These are phyloP conservation scores for Lepus timidus DNA, from an alignment of 2,113 vertebrate species.

Conservation along the genomic window DNA sequence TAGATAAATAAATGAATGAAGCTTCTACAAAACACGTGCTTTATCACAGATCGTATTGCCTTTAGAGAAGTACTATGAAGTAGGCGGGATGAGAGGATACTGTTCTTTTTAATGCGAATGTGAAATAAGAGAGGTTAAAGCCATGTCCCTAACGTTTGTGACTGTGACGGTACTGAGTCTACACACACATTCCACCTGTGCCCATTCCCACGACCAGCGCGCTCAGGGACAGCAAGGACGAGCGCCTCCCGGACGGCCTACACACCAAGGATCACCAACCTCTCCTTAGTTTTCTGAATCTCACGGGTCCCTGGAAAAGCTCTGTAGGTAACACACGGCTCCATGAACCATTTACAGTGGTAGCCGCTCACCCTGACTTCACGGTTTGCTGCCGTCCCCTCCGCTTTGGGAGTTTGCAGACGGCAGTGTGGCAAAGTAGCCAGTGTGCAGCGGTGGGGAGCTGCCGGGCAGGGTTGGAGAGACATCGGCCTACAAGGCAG, in stretches of 20 bases:
- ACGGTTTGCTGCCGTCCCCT: neutral
- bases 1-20: too few species aligned
- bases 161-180: neutral
- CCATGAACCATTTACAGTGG: neutral
- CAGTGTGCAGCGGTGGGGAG: neutral
- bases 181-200: neutral
- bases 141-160: neutral
- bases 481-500: neutral
- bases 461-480: neutral
- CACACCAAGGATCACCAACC: neutral
- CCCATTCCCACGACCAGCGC: neutral
- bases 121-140: slow-evolving; percentile 24
- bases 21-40: neutral
- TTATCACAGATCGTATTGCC: neutral
- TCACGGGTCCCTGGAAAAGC: neutral
- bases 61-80: neutral
- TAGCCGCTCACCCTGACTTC: slow-evolving; percentile 36
- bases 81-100: neutral
- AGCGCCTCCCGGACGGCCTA: neutral
- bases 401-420: too few species aligned
- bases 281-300: slow-evolving; percentile 34
- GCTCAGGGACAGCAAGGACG: neutral
- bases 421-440: neutral
- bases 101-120: slow-evolving; percentile 15
- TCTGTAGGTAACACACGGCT: neutral